Percentiles rank a stretch among this genome's conserved stretches.
phyloP scores from a whole-genome alignment of 2,888 invertebrate genomes.

The Idaea biselata region DNA sequence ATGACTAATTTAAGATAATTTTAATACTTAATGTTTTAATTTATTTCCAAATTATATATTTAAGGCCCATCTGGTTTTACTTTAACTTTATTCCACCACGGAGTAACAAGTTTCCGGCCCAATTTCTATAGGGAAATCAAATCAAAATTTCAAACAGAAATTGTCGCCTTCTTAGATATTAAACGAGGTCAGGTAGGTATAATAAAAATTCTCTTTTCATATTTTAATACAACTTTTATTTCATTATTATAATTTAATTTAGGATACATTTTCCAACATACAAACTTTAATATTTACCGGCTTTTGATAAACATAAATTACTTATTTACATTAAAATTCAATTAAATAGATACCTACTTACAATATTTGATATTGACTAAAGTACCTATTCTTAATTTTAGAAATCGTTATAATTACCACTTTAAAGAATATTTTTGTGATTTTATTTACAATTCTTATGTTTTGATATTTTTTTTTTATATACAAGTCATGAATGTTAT shows the following conservation, averaged over 20 bases:
- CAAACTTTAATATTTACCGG: not conserved
- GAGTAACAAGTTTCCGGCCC: too few species aligned
- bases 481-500: not conserved
- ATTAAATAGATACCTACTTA: not conserved
- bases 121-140: too few species aligned
- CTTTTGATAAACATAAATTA: not conserved
- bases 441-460: not conserved
- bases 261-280: not conserved
- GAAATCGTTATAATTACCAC: not conserved
- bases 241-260: not conserved
- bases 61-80: too few species aligned
- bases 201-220: not conserved
- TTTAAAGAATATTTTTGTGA: not conserved
- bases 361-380: not conserved
- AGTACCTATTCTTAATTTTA: not conserved
- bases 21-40: too few species aligned
- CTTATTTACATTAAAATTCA: not conserved
- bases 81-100: too few species aligned
- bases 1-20: too few species aligned
- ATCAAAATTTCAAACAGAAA: too few species aligned
- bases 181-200: not conserved
- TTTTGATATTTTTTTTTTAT: not conserved
- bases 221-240: not conserved
- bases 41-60: too few species aligned
- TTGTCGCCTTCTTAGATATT: too few species aligned